Base-by-base conservation (phyloP, 2,888 invertebrate species). In the Rhagonycha lutea region DNA sequence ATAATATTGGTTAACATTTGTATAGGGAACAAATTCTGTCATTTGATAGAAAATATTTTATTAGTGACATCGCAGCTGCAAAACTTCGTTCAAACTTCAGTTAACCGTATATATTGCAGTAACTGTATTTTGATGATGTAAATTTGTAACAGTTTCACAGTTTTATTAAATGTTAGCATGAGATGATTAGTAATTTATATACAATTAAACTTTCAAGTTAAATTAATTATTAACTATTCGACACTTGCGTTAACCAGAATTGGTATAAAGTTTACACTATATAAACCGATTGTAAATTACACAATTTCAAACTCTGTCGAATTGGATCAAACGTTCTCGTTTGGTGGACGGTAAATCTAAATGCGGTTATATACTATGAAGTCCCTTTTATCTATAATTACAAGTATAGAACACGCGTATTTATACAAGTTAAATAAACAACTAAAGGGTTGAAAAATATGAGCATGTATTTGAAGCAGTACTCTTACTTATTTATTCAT, bases 251-350 rank as follows among this genome's bases (percentile, higher is more conserved):
- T 24, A 24, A 65, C 26, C 26, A 24, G 24, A 65, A 65, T 65
- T 65, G 63, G 26, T 14, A 65, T 23, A 65, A 65, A 65, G 63
- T 65, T 65, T 65, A 26, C 63, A 71, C 71, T 72, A 72, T 26
- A 67, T 72, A 72, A 72, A 68, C 67, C 72, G 24, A 72, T 72
- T 72, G 72, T 72, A 68, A 68, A 72, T 72, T 72, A 72, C n/a
- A 72, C 72, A 68, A 72, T 61, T 67, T 72, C 61, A 61, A 72
- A 61, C 72, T 61, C 61, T 61, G 68, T 72, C 72, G 68, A 61
- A 14, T 70, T 72, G 68, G 72, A 72, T 72, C 72, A 72, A 72
- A 72, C 72, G 72, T 67, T 67, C 60, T 68, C 68, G 61, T 70
- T 70, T 26, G 26, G 63, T 65, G 63, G 24, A 10, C 70, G 70